A percentile compares a stretch with the other conserved stretches of the same genome.
These are phyloP conservation scores for Harpagoxenus sublaevis DNA, from an alignment of 2,888 invertebrate genomes.

Conservation along the genomic window DNA sequence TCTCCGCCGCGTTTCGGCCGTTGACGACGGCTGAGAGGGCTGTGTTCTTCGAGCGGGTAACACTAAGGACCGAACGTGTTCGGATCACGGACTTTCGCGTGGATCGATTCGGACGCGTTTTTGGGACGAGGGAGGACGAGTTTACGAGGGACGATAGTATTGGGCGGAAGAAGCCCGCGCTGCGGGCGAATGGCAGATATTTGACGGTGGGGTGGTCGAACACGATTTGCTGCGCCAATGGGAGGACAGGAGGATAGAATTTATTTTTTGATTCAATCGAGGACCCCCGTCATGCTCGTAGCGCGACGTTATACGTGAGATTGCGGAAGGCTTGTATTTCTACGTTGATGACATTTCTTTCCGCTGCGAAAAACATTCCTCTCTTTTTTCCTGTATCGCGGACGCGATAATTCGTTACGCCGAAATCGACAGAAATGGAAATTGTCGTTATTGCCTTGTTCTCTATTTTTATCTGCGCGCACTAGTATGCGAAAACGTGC, in stretches of 20 bases:
- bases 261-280: conserved; percentile 71
- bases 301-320: conserved; percentile 62
- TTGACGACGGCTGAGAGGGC: conserved; percentile 62
- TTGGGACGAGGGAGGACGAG: conserved; percentile 75
- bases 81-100: conserved; percentile 73
- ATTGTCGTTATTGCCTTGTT: conserved; percentile 47
- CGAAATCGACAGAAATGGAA: conserved; percentile 55
- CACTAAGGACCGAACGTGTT: conserved; percentile 59
- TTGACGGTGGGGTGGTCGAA: conserved; percentile 74
- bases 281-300: conserved; percentile 60
- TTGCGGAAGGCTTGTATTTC: conserved; percentile 59
- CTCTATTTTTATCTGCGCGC: conserved; percentile 33
- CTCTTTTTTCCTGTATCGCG: conserved; percentile 33
- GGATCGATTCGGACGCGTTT: conserved; percentile 77
- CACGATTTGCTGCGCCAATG: conserved; percentile 74
- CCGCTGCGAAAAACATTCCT: conserved; percentile 48
- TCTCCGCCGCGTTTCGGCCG: conserved; percentile 62
- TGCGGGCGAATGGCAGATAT: conserved; percentile 76
- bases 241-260: conserved; percentile 67
- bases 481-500: conserved; percentile 4
- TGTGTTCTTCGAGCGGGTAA: conserved; percentile 49
- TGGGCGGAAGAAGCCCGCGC: conserved; percentile 74
- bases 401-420: conserved; percentile 50
- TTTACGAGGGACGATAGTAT: conserved; percentile 77
- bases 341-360: conserved; percentile 55